Base-by-base conservation (phyloP, 2,888 invertebrate species). In the Lamellibrachia columna region DNA sequence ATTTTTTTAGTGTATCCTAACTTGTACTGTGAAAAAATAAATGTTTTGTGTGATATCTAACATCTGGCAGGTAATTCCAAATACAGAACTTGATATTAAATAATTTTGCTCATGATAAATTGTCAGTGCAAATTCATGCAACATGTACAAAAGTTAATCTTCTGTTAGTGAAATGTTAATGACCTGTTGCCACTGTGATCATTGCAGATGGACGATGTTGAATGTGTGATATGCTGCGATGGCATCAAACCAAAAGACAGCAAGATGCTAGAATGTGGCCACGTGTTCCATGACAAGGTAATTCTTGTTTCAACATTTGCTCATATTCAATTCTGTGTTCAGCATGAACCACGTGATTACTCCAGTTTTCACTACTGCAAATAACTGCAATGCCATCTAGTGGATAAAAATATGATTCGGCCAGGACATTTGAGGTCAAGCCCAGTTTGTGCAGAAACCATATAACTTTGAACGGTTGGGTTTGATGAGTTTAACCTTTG, bases 201-300 rank as follows among this genome's bases (percentile, higher is more conserved):
- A n/a, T 75, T 75, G 22, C 52, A 90, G 92, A 93, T 92, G 40
- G 93, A 94, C 91, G 94, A 95, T 40, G 95, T 94, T 90, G 94
- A 95, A 0, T 90, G 55, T 11, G 55, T 91, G 91, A 91, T 91
- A 11, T 91, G 91, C 40, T 91, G 91, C 22, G 91, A 91, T 28
- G 40, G 60, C 3, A 58, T 60, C 40, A 28, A 22, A 9, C 40
- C 22, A 22, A 22, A 52, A 28, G 40, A 91, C 91, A 58, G 90
- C 53, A 40, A 40, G 52, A 28, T 11, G 60, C 92, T 53, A n/a
- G 40, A 60, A 3, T 40, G n/a, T 55, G 60, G n/a, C 60, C 75
- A n/a, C 53, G 15, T 52, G 28, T 93, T 53, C 90, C 91, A 91
- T n/a, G 91, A 91, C 1, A 15, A n/a, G 91, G 91, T 91, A 53